Conservation (phyloP, 1,140 invertebrate genomes). For the Harlomillsia oculata region DNA sequence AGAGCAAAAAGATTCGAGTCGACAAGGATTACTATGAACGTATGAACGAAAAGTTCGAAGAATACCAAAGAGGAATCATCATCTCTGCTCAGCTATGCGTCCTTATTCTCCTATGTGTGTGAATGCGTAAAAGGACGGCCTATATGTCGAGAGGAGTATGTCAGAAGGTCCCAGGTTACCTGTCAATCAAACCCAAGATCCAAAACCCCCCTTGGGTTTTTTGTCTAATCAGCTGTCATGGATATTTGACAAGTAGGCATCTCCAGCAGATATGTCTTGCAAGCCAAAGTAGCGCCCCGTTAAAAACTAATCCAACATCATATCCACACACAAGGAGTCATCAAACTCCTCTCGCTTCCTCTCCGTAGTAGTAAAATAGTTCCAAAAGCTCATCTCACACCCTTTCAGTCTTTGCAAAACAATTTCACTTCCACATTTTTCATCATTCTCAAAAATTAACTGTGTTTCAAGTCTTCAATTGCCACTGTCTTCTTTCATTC, state of each 20-base stretch:
- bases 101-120: constrained; percentile 5
- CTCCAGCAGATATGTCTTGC: constrained; percentile 14
- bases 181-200: constrained; percentile 33
- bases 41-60: not conserved
- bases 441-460: not conserved
- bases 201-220: constrained; percentile 33
- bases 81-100: no score
- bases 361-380: no score
- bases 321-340: no score
- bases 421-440: constrained; percentile 18
- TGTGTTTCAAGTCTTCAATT: not conserved
- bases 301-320: no score
- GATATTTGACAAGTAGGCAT: constrained; percentile 34
- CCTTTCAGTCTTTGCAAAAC: no score
- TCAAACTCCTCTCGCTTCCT: no score
- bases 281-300: constrained; percentile 8
- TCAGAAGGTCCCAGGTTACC: constrained; percentile 34
- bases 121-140: constrained; percentile 23
- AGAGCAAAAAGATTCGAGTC: not conserved
- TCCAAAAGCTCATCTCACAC: no score
- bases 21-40: constrained; percentile 4
- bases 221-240: constrained; percentile 37
- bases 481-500: no score
- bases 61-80: not conserved
- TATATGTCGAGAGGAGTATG: constrained; percentile 27